Percentiles rank a stretch among this genome's conserved stretches.
Conservation (phyloP, 64 coral and sea anemone species). For the Montipora cactus region DNA sequence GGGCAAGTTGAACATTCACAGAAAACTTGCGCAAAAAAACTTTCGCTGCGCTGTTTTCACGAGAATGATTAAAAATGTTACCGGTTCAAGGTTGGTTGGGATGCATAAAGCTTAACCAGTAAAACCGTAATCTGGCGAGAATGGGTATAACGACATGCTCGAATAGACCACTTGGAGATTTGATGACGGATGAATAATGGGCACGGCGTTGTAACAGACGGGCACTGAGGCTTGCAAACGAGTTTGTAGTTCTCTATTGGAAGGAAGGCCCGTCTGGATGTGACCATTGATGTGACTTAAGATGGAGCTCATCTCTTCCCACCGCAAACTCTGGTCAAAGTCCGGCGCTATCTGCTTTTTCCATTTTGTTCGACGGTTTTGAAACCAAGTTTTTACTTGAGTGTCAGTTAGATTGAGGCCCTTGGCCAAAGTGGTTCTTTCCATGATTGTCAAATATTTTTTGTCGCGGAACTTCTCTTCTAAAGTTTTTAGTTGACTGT, state of each 20-base stretch:
- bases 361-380: constrained; percentile 98
- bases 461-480: constrained; percentile 95
- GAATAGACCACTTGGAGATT: constrained; percentile 72
- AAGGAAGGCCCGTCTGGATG: constrained; percentile 33
- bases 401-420: constrained; percentile 85
- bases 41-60: too few relatives aligned
- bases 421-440: constrained; percentile 88
- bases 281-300: constrained; percentile 10
- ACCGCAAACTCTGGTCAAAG: constrained; percentile 48
- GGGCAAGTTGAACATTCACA: too few relatives aligned
- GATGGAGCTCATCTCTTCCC: constrained; percentile 52
- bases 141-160: constrained; percentile 75
- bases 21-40: too few relatives aligned
- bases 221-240: constrained; percentile 4
- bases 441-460: constrained; percentile 94
- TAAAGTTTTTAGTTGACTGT: constrained; percentile 90
- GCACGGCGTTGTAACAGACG: constrained; percentile 5
- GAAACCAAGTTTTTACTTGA: constrained; percentile 99
- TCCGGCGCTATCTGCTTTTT: constrained; percentile 85
- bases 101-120: background rate
- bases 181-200: constrained; percentile 57
- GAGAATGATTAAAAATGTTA: too few relatives aligned
- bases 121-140: background rate
- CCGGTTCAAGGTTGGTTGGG: too few relatives aligned
- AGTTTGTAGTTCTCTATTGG: background rate